Base-by-base conservation (phyloP, 2,888 invertebrate genomes). In the Chrysolina oricalcia region DNA sequence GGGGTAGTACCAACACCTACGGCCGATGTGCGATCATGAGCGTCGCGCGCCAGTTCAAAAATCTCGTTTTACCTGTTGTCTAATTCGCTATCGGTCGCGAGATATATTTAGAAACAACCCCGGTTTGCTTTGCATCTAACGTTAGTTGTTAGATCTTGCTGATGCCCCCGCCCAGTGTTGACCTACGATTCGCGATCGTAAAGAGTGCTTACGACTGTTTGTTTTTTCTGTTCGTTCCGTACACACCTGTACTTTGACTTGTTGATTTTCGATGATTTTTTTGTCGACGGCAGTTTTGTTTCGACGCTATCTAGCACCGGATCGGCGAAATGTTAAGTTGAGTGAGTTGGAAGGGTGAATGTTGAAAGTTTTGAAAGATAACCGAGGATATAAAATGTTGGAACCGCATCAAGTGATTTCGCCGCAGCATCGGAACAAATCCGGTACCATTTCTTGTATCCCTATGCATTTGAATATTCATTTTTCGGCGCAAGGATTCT, bases 401-500 rank as follows among this genome's bases (percentile, higher is more conserved):
- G 87, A 86, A 72, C 85, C 83, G 35, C 83, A 82, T 48, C 80
- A 81, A 67, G 79, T 84, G 72, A 80, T 85, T 11, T 83, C 81
- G 53, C 83, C 84, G 43, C 85, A 84, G 23, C 87, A 88, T 78
- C 82, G 88, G 70, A 85, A 83, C 76, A 86, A 87, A 75, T 88
- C 88, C 46, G 89, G 89, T 21, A 89, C 89, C 6, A 85, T 89
- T 73, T 90, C 90, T 40, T 90, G 90, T 82, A 89, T 90, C 73
- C 90, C 90, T n/a, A 89, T 93, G 89, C 88, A 88, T 76, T 80
- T 88, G 66, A 89, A 90, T 77, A 89, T 93, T 85, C 92, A 92
- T 88, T 92, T 92, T 88, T 89, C 89, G 68, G 84, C 87, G 17
- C 87, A 90, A 67, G 88, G 89, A 66, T 91, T 93, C 86, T 92